These are phyloP conservation scores for Tolypeutes matacus DNA, from an alignment of 2,797 vertebrate species.

Conservation along the genomic window DNA sequence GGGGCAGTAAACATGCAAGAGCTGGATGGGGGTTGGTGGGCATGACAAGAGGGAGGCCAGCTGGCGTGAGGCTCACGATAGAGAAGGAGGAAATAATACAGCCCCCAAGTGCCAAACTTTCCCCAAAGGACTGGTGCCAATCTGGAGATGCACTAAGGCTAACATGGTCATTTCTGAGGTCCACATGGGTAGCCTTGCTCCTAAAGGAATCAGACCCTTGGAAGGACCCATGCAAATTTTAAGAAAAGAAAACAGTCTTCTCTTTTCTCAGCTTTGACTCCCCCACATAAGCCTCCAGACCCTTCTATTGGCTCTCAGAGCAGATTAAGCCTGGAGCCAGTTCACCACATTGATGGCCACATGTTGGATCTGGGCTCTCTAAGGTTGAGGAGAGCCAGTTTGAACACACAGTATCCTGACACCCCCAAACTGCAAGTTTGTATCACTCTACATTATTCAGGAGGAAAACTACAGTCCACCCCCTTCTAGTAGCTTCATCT, in stretches of 20 bases:
- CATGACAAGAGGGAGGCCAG: not conserved
- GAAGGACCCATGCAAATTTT: not conserved
- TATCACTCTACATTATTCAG: not conserved
- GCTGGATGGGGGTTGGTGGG: not conserved
- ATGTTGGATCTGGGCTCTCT: not conserved
- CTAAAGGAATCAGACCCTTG: conserved; percentile 13
- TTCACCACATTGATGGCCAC: not conserved
- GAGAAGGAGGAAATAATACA: not conserved
- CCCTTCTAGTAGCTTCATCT: not conserved
- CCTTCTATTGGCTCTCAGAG: not conserved
- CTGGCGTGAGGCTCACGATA: not conserved
- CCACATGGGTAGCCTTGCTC: not conserved
- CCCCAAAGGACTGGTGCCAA: not conserved
- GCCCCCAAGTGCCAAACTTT: not conserved
- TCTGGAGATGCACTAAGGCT: not conserved
- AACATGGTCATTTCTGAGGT: not conserved
- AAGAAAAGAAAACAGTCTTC: not conserved
- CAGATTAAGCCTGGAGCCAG: not conserved
- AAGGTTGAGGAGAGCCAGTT: not conserved
- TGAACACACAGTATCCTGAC: not conserved
- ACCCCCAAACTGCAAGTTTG: not conserved
- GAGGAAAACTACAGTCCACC: conserved; percentile 42
- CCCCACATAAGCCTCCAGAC: not conserved
- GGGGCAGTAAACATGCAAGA: not conserved
- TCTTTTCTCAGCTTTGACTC: not conserved